Base-by-base conservation (phyloP, 2,888 invertebrate species). In the Alcis repandata region DNA sequence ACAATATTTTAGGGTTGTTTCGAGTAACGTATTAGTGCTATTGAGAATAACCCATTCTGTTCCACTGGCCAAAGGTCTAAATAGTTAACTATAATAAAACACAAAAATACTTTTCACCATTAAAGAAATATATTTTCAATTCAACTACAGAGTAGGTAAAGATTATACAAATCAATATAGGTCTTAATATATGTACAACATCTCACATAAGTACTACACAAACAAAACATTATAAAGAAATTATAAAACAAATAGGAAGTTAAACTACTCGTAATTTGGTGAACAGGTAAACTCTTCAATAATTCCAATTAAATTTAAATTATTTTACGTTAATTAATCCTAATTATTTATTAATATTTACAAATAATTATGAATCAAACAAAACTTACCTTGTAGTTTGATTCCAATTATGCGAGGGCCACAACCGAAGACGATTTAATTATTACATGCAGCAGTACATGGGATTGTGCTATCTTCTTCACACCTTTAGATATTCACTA, bases 61-160 rank as follows among this genome's bases (percentile, higher is more conserved):
- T n/a, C n/a, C n/a, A n/a, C n/a, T n/a, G n/a, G n/a, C n/a, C n/a
- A n/a, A n/a, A n/a, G n/a, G n/a, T n/a, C n/a, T n/a, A n/a, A n/a
- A n/a, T n/a, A n/a, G n/a, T n/a, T n/a, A n/a, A n/a, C n/a, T n/a
- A 20, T 43, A 52, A 36, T 38, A 41, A 41, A 41, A 45, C 36
- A 61, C 36, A 70, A 74, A 79, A 77, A 77, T 73, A 66, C 27
- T 53, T 69, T 70, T 76, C 82, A 85, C 80, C 87, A 77, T 85
- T 79, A 86, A 86, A 88, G 87, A 87, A 87, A 87, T 91, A 88
- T 88, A 86, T 89, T 91, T 70, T 68, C 43, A 53, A 66, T 59
- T 87, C 81, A 79, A 86, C 87, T 90, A 88, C 86, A 79, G 75
- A 82, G 79, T 88, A 87, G 79, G 85, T 85, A 67, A 75, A 73